These are phyloP conservation scores for Sebastes melanostomus DNA, from an alignment of 2,797 vertebrate genomes.

Conservation along the genomic window DNA sequence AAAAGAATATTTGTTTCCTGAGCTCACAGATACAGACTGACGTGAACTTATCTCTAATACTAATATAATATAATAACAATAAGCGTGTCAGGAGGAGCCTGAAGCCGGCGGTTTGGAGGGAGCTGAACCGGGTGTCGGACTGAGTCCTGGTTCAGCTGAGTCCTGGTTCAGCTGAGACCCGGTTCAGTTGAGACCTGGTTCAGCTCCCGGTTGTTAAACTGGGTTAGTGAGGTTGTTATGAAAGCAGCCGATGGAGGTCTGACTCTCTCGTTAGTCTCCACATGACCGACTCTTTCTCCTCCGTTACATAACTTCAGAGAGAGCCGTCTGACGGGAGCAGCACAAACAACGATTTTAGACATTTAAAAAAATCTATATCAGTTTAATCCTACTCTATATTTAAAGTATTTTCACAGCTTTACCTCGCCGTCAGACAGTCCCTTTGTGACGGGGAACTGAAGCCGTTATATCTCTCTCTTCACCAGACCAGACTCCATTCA, in stretches of 20 bases:
- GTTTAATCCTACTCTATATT: too few relatives aligned
- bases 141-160: too few relatives aligned
- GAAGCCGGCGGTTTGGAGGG: neutral
- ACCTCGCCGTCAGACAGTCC: too few relatives aligned
- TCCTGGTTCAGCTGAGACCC: neutral
- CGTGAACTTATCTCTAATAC: neutral
- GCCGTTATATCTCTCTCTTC: too few relatives aligned
- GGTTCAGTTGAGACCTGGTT: neutral
- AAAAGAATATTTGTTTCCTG: neutral
- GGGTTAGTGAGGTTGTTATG: slow-evolving; percentile 9
- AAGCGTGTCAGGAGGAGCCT: neutral
- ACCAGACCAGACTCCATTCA: too few relatives aligned
- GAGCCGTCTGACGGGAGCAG: too few relatives aligned
- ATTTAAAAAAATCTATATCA: too few relatives aligned
- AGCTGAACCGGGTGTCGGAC: too few relatives aligned
- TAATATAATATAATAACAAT: neutral
- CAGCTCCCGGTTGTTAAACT: slow-evolving; percentile 1
- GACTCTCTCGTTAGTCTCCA: slow-evolving; percentile 40
- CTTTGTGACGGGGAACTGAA: too few relatives aligned
- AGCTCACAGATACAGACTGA: neutral
- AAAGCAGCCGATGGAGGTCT: slow-evolving; percentile 16
- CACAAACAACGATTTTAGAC: too few relatives aligned
- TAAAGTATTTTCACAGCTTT: too few relatives aligned
- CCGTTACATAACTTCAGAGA: slow-evolving; percentile 31
- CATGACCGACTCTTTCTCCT: slow-evolving; percentile 33